A percentile compares a stretch with the other conserved stretches of the same genome.
Evolutionary conservation across 1,140 invertebrate species (phyloP).

Genomic region (Hirudo medicinalis): DNA sequence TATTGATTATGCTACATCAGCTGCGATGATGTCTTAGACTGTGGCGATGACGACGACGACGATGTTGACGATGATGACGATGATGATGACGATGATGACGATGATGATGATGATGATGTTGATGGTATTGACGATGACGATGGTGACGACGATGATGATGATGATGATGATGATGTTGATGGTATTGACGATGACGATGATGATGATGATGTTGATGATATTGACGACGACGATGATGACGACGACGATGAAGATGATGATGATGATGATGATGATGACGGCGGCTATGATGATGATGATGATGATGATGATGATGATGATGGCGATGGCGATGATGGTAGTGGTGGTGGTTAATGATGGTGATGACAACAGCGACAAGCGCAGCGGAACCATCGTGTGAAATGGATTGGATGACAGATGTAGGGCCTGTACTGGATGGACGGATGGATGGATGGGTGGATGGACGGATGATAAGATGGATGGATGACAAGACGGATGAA

Average conservation of each 20-base stretch:
- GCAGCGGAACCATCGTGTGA: not conserved
- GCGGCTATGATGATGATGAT: not conserved
- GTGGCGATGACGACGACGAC: not conserved
- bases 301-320: not conserved
- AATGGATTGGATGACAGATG: not conserved
- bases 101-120: not conserved
- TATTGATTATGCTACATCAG: not conserved
- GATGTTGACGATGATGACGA: not conserved
- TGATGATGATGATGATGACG: not conserved
- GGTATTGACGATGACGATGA: not conserved
- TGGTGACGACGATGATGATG: not conserved
- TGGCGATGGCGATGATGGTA: not conserved
- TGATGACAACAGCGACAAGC: not conserved
- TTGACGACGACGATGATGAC: not conserved
- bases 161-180: not conserved
- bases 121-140: not conserved
- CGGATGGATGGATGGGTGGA: too few relatives aligned
- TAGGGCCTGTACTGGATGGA: too few relatives aligned
- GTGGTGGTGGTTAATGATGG: not conserved
- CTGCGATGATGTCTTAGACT: not conserved
- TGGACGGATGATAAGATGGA: too few relatives aligned
- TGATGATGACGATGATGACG: not conserved
- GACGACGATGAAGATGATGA: not conserved
- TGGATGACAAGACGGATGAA: too few relatives aligned
- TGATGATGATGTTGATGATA: not conserved